These are phyloP conservation scores for Aphodius sticticus DNA, from an alignment of 2,888 invertebrate species.

Conservation along the genomic window DNA sequence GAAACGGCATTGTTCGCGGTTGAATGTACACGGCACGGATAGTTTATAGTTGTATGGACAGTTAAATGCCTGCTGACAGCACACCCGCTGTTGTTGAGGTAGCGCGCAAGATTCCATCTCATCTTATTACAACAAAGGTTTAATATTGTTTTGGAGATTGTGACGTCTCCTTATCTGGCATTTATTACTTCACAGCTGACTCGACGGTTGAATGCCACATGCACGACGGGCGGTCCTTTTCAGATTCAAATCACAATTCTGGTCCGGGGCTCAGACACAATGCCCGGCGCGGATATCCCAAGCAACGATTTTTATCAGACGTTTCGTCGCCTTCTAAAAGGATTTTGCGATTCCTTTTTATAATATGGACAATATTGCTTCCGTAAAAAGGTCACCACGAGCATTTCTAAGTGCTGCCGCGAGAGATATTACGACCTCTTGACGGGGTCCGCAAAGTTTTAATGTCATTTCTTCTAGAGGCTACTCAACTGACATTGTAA, in stretches of 20 bases:
- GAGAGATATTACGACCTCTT: neutral
- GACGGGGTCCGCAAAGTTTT: neutral
- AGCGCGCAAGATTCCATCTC: neutral
- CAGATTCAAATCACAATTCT: slow-evolving; percentile 26
- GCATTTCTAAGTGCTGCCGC: neutral
- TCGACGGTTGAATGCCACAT: slow-evolving; percentile 9
- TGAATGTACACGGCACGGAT: neutral
- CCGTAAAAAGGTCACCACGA: neutral
- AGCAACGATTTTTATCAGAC: neutral
- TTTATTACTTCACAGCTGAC: slow-evolving; percentile 29
- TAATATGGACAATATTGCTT: slow-evolving; percentile 4
- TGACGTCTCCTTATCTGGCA: slow-evolving; percentile 24
- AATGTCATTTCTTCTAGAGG: neutral
- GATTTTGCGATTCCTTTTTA: neutral
- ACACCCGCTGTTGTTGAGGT: neutral
- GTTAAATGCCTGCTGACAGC: slow-evolving; percentile 7
- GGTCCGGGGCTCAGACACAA: slow-evolving; percentile 8
- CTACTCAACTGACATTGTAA: neutral
- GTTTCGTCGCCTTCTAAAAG: neutral
- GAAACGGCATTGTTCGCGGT: neutral
- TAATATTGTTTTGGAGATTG: slow-evolving; percentile 20
- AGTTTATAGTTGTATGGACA: slow-evolving; percentile 4
- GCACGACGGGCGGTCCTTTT: slow-evolving; percentile 21
- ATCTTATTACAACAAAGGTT: slow-evolving; percentile 8
- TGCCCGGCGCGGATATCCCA: slow-evolving; percentile 9